Percentiles rank a stretch among this genome's conserved stretches.
These are phyloP conservation scores for Odocoileus virginianus DNA, from an alignment of 2,113 vertebrate genomes.

Conservation along the genomic window DNA sequence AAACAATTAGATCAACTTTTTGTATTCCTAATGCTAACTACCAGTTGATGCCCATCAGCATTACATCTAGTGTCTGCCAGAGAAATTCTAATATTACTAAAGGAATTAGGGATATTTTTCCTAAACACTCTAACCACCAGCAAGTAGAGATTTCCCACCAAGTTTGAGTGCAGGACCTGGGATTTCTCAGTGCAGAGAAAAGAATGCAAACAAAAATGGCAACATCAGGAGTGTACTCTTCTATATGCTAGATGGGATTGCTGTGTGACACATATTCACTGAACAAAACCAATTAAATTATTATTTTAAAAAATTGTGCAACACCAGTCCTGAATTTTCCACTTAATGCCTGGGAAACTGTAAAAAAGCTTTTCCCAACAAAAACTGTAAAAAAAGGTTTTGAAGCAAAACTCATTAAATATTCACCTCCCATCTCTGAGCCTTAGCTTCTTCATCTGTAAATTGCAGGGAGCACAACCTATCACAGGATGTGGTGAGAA, in stretches of 20 bases:
- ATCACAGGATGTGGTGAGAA: neutral
- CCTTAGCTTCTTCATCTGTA: neutral
- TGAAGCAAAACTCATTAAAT: neutral
- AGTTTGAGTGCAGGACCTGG: neutral
- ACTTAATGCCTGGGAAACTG: neutral
- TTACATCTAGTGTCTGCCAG: neutral
- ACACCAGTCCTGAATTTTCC: neutral
- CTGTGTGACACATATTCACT: neutral
- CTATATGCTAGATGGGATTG: neutral
- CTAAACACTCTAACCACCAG: neutral
- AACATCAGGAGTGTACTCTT: neutral
- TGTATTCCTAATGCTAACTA: neutral
- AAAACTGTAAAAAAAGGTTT: neutral
- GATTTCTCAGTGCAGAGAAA: neutral
- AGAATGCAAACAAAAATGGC: neutral
- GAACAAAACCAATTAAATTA: neutral
- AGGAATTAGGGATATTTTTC: neutral
- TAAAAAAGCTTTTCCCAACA: neutral
- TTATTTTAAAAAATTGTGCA: neutral
- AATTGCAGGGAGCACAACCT: neutral
- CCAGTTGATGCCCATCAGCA: neutral
- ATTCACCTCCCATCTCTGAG: neutral
- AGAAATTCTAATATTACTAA: neutral
- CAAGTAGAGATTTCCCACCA: neutral
- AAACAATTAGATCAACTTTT: conserved; percentile 17